A percentile compares a stretch with the other conserved stretches of the same genome.
These are phyloP conservation scores for Synchiropus splendidus DNA, from an alignment of 2,113 vertebrate species.

Conservation along the genomic window DNA sequence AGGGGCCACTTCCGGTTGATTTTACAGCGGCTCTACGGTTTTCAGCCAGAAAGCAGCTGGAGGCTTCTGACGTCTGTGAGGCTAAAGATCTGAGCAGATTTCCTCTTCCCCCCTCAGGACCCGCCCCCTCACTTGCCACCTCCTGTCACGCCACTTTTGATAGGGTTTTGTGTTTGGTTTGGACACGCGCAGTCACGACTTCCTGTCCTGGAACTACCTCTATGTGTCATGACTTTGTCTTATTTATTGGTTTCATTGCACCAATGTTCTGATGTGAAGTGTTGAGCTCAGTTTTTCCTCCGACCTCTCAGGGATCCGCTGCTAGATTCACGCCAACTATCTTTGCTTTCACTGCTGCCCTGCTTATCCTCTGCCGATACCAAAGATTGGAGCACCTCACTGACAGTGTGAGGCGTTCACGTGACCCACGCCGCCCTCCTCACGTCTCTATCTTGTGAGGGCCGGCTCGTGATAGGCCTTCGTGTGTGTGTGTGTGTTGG, in stretches of 20 bases:
- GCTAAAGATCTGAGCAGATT: conserved; percentile 24
- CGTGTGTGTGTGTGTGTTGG: conserved; percentile 7
- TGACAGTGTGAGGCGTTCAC: conserved; percentile 19
- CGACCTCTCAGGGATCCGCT: conserved; percentile 9
- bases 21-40: no score
- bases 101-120: conserved; percentile 18
- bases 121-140: conserved; percentile 18
- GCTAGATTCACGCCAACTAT: conserved; percentile 8
- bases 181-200: conserved; percentile 67
- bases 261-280: conserved; percentile 20
- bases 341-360: conserved; percentile 23
- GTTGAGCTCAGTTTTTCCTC: not conserved
- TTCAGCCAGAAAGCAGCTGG: no score
- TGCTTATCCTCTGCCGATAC: conserved; percentile 27
- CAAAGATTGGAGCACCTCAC: conserved; percentile 40
- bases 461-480: conserved; percentile 12
- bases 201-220: conserved; percentile 93
- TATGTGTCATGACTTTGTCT: conserved; percentile 66
- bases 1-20: no score
- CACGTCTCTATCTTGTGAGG: conserved; percentile 27
- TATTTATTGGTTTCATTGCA: conserved; percentile 67
- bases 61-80: no score
- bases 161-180: conserved; percentile 15
- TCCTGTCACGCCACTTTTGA: conserved; percentile 8
- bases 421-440: conserved; percentile 12